Percentiles rank a stretch among this genome's conserved stretches.
Evolutionary conservation across 2,113 vertebrate genomes (phyloP).

Genomic region (Protomyctophum bolini): DNA sequence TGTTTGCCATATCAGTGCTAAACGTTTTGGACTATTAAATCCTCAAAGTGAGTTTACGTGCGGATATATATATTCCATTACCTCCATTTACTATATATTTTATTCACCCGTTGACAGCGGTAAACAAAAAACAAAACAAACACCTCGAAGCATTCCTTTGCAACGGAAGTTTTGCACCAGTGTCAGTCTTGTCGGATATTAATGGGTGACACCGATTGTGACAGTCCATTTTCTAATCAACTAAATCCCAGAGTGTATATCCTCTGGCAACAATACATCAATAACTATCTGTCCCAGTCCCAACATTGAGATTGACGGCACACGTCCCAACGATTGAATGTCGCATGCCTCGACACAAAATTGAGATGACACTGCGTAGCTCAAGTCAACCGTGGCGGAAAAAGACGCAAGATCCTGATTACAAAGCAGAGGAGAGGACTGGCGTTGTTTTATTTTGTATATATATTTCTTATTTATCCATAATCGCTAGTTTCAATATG

Average conservation of each 20-base stretch:
- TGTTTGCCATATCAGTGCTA: constrained; percentile 73
- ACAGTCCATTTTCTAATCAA: constrained; percentile 65
- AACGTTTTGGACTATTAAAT: constrained; percentile 68
- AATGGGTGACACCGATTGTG: constrained; percentile 50
- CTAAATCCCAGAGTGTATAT: constrained; percentile 43
- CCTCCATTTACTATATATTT: constrained; percentile 71
- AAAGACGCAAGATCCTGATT: constrained; percentile 55
- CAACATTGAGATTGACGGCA: constrained; percentile 49
- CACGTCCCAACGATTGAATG: constrained; percentile 47
- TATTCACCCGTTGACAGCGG: constrained; percentile 71
- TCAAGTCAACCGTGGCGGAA: constrained; percentile 29
- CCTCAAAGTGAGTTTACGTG: constrained; percentile 65
- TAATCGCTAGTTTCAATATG: constrained; percentile 62
- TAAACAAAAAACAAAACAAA: constrained; percentile 70
- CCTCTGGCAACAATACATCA: constrained; percentile 56
- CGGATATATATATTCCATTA: constrained; percentile 70
- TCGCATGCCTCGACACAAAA: constrained; percentile 36
- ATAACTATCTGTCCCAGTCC: constrained; percentile 41
- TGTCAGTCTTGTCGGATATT: constrained; percentile 15
- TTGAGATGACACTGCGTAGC: constrained; percentile 51
- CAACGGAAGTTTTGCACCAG: constrained; percentile 19
- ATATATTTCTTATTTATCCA: constrained; percentile 18
- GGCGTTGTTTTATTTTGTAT: constrained; percentile 23
- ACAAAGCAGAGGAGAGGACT: constrained; percentile 38
- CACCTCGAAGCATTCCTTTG: constrained; percentile 26